Percentiles rank a stretch among this genome's conserved stretches.
These are phyloP conservation scores for Cryptoprocta ferox DNA, from an alignment of 2,797 vertebrate species.

Conservation along the genomic window DNA sequence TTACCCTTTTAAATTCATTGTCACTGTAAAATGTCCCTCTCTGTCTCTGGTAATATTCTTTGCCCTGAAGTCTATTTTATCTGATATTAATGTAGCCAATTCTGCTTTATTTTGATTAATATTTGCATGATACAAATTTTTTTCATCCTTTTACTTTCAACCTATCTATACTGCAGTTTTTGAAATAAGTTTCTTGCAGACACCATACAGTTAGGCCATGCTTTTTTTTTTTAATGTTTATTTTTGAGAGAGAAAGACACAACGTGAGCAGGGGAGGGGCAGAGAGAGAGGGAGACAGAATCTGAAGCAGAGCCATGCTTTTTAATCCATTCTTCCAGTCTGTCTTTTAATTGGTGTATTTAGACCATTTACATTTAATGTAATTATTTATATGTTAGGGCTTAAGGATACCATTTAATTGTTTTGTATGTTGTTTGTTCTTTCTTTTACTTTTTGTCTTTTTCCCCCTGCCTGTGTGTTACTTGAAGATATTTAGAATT, in stretches of 20 bases:
- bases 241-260: no score
- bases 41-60: not conserved
- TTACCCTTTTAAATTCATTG: not conserved
- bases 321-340: not conserved
- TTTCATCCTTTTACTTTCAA: not conserved
- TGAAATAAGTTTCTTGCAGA: not conserved
- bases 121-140: not conserved
- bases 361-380: not conserved
- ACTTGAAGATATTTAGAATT: constrained; percentile 7
- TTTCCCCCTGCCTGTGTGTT: not conserved
- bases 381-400: not conserved
- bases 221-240: not conserved
- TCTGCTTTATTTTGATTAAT: not conserved
- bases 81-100: not conserved
- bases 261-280: no score
- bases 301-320: not conserved
- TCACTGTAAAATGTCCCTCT: not conserved
- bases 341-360: not conserved
- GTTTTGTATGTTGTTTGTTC: not conserved
- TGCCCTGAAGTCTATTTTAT: not conserved
- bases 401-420: not conserved
- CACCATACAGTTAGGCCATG: not conserved
- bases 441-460: not conserved
- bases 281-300: no score
- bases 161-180: not conserved